These are phyloP conservation scores for Gavia stellata DNA, from an alignment of 2,113 vertebrate species.

Conservation along the genomic window DNA sequence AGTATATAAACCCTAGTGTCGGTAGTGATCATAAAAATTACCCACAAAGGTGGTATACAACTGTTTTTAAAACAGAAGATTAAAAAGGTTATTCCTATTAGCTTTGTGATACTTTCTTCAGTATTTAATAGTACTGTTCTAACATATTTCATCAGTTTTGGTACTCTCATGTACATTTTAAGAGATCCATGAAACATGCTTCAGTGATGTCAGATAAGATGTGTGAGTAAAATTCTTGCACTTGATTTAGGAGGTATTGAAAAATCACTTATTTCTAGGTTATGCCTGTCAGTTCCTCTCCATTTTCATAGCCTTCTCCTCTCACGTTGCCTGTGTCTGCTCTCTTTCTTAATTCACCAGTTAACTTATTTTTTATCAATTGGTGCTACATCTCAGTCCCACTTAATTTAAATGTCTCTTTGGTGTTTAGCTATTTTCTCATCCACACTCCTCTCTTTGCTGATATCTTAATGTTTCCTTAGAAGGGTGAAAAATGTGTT, in stretches of 20 bases:
- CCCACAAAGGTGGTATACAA: neutral
- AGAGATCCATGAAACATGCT: neutral
- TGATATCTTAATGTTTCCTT: neutral
- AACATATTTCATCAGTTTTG: neutral
- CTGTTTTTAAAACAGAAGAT: neutral
- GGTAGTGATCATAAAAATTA: neutral
- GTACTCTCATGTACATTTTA: neutral
- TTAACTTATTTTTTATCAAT: neutral
- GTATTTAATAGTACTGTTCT: neutral
- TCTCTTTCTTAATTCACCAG: neutral
- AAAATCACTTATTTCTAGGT: neutral
- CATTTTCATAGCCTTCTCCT: neutral
- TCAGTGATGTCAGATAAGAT: neutral
- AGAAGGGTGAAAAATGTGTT: neutral
- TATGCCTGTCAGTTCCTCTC: neutral
- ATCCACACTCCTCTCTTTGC: neutral
- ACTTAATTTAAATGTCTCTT: neutral
- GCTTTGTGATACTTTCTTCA: neutral
- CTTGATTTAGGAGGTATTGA: neutral
- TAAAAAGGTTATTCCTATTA: neutral
- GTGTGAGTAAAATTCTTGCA: neutral
- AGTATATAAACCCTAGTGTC: neutral
- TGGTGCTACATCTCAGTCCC: neutral
- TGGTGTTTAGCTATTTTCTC: neutral
- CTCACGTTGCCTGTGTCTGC: neutral